Percentiles rank a stretch among this genome's conserved stretches.
Conservation (phyloP, 2,797 vertebrate genomes). For the Mionectes olivaceus region DNA sequence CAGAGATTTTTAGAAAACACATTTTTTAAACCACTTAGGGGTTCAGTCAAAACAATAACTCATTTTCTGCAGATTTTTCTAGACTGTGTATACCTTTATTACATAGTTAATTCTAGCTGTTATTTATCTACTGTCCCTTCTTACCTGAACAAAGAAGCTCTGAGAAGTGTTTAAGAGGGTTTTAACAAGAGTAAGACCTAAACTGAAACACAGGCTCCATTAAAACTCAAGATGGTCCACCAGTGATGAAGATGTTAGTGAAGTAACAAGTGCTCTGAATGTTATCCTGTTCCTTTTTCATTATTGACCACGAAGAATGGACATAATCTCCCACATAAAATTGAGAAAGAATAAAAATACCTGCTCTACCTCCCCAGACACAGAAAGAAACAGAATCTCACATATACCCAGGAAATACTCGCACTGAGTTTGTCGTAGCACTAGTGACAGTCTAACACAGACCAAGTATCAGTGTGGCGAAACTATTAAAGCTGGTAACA, state of each 20-base stretch:
- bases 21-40: neutral
- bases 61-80: neutral
- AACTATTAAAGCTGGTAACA: neutral
- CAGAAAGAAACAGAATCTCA: neutral
- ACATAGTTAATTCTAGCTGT: neutral
- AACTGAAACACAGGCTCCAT: neutral
- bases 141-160: neutral
- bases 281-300: neutral
- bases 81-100: neutral
- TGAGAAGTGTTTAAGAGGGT: neutral
- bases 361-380: neutral
- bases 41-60: neutral
- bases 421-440: neutral
- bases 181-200: neutral
- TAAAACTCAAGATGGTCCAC: neutral
- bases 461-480: fast-evolving
- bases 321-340: neutral
- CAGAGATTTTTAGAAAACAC: neutral
- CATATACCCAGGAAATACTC: neutral
- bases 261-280: neutral
- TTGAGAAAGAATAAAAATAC: neutral
- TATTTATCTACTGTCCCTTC: neutral
- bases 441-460: neutral
- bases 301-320: neutral
- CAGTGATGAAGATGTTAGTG: neutral